A percentile compares a stretch with the other conserved stretches of the same genome.
phyloP scores from a whole-genome alignment of 1,140 invertebrate genomes.

The Drosophila punjabiensis region DNA sequence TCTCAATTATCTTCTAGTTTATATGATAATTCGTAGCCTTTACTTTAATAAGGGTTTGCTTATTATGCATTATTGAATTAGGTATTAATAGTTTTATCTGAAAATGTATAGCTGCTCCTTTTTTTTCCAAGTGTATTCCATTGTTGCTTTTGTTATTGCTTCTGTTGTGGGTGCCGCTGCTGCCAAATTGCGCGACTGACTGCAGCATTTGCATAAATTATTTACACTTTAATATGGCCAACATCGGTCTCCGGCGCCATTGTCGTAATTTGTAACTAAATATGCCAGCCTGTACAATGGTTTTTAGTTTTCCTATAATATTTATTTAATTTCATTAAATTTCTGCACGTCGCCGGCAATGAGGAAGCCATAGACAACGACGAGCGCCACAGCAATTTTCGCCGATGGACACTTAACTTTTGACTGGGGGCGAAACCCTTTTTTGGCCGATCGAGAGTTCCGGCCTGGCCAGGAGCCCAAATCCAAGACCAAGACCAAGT shows the following conservation, averaged over 20 bases:
- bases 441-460: slow-evolving; percentile 32
- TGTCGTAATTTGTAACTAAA: slow-evolving; percentile 83
- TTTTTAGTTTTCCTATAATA: slow-evolving; percentile 60
- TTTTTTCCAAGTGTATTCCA: slow-evolving; percentile 17
- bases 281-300: slow-evolving; percentile 56
- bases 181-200: slow-evolving; percentile 75
- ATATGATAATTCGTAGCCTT: too few relatives aligned
- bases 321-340: slow-evolving; percentile 84
- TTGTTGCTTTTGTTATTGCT: slow-evolving; percentile 29
- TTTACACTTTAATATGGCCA: slow-evolving; percentile 83
- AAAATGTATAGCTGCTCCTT: too few relatives aligned
- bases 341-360: slow-evolving; percentile 70
- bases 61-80: not conserved
- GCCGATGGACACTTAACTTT: slow-evolving; percentile 69
- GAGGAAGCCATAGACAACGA: slow-evolving; percentile 74
- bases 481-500: too few relatives aligned
- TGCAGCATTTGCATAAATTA: slow-evolving; percentile 83
- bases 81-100: too few relatives aligned
- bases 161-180: slow-evolving; percentile 65
- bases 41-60: not conserved
- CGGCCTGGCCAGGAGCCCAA: slow-evolving; percentile 16
- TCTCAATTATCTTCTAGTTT: not conserved
- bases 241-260: slow-evolving; percentile 68
- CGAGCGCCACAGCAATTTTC: slow-evolving; percentile 43
- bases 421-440: slow-evolving; percentile 52